Evolutionary conservation across 1,140 invertebrate species (phyloP).

Genomic region (Portunus trituberculatus): DNA sequence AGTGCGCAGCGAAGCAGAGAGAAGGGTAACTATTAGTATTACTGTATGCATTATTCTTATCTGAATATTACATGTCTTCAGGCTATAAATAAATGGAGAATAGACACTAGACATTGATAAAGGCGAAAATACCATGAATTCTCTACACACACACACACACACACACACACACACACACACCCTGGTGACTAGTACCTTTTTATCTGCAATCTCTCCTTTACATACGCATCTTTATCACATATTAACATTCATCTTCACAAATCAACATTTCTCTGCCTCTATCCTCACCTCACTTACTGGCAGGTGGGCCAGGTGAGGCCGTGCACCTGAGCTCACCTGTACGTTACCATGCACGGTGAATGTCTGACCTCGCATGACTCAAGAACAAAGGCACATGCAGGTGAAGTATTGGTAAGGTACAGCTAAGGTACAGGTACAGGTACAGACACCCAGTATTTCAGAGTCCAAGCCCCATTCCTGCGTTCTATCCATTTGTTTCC

Average conservation of each 20-base stretch:
- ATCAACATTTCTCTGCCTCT: neutral
- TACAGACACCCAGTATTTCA: neutral
- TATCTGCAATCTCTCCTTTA: slow-evolving; percentile 1
- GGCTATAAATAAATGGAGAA: neutral
- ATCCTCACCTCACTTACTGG: neutral
- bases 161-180: slow-evolving; percentile 35
- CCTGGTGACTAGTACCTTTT: neutral
- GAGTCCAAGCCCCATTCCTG: neutral
- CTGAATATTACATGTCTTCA: neutral
- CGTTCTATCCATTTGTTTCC: neutral
- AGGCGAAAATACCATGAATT: neutral
- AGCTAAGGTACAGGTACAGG: neutral
- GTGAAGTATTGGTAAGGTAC: neutral
- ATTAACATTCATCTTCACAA: neutral
- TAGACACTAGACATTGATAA: neutral
- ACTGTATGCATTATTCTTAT: too few relatives aligned
- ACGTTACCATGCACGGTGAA: neutral
- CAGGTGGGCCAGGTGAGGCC: neutral
- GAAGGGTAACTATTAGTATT: too few relatives aligned
- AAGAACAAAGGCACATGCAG: neutral
- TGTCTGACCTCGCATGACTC: slow-evolving; percentile 12
- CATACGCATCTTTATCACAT: neutral
- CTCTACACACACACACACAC: neutral
- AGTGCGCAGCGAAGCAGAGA: too few relatives aligned
- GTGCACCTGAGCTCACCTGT: neutral